Evolutionary conservation across 2,888 invertebrate genomes (phyloP).

Genomic region (Thumatha senex): DNA sequence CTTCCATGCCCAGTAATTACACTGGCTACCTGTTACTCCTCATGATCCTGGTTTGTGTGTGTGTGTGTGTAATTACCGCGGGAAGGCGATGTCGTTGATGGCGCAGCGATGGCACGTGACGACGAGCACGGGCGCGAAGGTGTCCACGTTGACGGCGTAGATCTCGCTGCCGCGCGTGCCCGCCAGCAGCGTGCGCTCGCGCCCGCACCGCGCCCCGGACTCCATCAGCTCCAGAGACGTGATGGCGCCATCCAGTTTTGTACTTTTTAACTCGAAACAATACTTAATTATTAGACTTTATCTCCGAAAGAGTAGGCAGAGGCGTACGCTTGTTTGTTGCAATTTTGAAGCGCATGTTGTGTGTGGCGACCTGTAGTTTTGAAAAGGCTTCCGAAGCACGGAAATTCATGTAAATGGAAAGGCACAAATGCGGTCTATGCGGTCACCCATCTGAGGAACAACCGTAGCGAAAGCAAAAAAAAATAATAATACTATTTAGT

Average conservation of each 20-base stretch:
- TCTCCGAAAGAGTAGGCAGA: too few relatives aligned
- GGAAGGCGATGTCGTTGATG: conserved; percentile 93
- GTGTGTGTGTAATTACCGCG: conserved; percentile 84
- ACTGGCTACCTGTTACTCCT: too few relatives aligned
- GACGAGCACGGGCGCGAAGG: conserved; percentile 87
- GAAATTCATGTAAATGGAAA: too few relatives aligned
- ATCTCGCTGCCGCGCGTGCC: conserved; percentile 93
- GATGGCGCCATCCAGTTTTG: conserved; percentile 86
- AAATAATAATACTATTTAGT: too few relatives aligned
- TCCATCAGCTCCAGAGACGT: conserved; percentile 88
- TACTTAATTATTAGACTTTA: too few relatives aligned
- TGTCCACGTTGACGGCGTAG: conserved; percentile 87
- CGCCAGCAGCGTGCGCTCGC: conserved; percentile 85
- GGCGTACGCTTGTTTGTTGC: background rate
- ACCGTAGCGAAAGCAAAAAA: too few relatives aligned
- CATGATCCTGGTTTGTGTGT: too few relatives aligned
- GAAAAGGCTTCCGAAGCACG: too few relatives aligned
- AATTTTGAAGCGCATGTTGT: background rate
- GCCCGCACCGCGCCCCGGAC: conserved; percentile 46
- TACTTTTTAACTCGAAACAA: conserved; percentile 74
- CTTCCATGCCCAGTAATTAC: too few relatives aligned
- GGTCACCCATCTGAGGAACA: too few relatives aligned
- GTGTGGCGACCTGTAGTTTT: too few relatives aligned
- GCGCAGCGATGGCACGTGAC: conserved; percentile 92
- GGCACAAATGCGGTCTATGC: too few relatives aligned